phyloP scores from a whole-genome alignment of 2,113 vertebrate species.

The Galemys pyrenaicus region DNA sequence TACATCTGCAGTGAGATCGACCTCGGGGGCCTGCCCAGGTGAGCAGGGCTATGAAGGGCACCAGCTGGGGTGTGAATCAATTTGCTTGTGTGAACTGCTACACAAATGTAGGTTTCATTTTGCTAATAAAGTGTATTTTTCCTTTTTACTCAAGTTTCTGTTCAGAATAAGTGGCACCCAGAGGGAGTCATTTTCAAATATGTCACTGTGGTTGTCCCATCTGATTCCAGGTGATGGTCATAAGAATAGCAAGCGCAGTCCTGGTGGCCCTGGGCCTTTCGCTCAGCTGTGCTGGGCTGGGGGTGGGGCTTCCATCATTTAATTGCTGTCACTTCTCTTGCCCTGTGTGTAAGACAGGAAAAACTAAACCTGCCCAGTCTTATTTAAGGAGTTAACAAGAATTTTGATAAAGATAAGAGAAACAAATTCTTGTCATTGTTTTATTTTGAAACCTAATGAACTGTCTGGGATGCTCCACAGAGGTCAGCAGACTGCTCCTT shows the following conservation, averaged over 20 bases:
- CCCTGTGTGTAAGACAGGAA: background rate
- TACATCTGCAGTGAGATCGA: constrained; percentile 96
- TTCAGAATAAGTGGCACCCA: background rate
- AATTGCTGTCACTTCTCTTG: background rate
- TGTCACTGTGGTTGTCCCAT: fast-evolving
- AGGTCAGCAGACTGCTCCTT: background rate
- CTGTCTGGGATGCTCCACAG: background rate
- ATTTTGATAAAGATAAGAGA: background rate
- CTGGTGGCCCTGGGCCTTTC: background rate
- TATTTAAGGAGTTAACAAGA: too few relatives aligned
- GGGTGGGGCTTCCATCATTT: background rate
- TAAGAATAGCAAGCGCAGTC: too few relatives aligned
- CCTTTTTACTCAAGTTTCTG: background rate
- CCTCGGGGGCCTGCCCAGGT: constrained; percentile 95
- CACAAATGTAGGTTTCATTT: background rate
- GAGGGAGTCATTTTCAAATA: background rate
- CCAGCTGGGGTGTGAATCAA: too few relatives aligned
- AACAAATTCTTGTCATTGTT: too few relatives aligned
- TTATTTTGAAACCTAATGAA: background rate
- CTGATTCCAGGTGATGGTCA: fast-evolving
- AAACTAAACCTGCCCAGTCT: background rate
- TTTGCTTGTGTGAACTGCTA: background rate
- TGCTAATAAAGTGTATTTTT: background rate
- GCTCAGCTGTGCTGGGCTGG: background rate
- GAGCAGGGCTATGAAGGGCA: background rate